Conservation (phyloP, 2,797 vertebrate genomes). For the Amphiprion clarkii region DNA sequence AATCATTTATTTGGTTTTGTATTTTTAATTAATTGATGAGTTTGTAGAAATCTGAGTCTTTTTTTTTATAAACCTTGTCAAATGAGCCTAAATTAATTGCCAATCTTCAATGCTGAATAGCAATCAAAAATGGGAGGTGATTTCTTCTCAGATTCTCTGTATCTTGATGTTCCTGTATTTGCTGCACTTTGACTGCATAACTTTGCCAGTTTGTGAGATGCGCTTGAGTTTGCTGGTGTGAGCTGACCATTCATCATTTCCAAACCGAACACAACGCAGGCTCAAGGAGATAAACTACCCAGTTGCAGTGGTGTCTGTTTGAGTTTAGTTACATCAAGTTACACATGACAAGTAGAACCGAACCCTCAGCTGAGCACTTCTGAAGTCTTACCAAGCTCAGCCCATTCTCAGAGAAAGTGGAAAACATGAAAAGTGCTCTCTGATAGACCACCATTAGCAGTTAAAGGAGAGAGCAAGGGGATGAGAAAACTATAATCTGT, state of each 20-base stretch:
- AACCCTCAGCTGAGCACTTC: not conserved
- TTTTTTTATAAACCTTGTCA: too few relatives aligned
- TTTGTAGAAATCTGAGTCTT: too few relatives aligned
- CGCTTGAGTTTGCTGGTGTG: not conserved
- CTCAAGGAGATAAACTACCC: not conserved
- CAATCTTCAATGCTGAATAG: too few relatives aligned
- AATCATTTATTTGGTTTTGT: too few relatives aligned
- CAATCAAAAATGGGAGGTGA: too few relatives aligned
- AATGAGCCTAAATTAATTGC: too few relatives aligned
- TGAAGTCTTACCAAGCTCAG: not conserved
- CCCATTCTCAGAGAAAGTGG: slow-evolving; percentile 34
- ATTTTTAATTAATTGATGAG: too few relatives aligned
- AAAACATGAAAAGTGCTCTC: slow-evolving; percentile 38
- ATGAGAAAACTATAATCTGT: slow-evolving; percentile 60
- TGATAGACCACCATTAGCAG: slow-evolving; percentile 39
- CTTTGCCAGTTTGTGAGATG: not conserved
- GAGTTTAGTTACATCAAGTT: slow-evolving; percentile 3
- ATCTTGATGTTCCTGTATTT: not conserved
- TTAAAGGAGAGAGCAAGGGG: slow-evolving; percentile 27
- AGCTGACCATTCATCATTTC: not conserved
- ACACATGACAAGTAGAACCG: slow-evolving; percentile 18
- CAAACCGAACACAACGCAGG: not conserved
- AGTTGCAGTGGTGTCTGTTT: not conserved
- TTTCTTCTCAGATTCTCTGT: too few relatives aligned
- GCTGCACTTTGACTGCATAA: not conserved